These are phyloP conservation scores for Sipha flava DNA, from an alignment of 1,140 invertebrate genomes.

Conservation along the genomic window DNA sequence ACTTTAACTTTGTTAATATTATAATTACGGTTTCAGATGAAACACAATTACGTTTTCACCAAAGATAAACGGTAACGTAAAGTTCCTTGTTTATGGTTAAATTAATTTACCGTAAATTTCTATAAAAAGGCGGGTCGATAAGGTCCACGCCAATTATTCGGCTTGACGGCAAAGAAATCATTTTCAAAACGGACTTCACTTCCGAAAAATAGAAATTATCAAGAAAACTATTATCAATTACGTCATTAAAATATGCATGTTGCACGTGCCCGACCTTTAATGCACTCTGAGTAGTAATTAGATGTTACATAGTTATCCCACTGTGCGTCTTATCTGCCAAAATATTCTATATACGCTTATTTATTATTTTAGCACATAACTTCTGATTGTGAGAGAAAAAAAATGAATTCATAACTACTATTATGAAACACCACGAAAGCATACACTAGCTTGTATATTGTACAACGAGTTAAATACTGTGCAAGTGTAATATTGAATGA, in stretches of 20 bases:
- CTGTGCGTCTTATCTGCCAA: neutral
- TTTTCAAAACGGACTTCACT: neutral
- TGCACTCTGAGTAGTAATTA: neutral
- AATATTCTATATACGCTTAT: neutral
- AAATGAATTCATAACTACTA: neutral
- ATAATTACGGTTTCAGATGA: too few relatives aligned
- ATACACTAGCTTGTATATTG: neutral
- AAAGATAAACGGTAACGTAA: neutral
- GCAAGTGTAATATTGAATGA: neutral
- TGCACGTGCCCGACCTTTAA: conserved; percentile 16
- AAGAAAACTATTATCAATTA: neutral
- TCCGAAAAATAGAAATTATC: neutral
- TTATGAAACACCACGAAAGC: neutral
- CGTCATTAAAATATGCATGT: conserved; percentile 6
- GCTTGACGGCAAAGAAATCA: neutral
- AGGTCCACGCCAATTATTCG: neutral
- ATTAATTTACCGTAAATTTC: neutral
- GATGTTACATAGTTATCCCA: neutral
- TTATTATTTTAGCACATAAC: neutral
- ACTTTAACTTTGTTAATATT: too few relatives aligned
- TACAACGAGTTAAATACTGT: neutral
- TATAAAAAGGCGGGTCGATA: neutral
- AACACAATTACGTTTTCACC: too few relatives aligned
- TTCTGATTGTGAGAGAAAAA: neutral
- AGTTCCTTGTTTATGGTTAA: neutral